Percentiles rank a stretch among this genome's conserved stretches.
These are phyloP conservation scores for Notocelia uddmanniana DNA, from an alignment of 2,888 invertebrate species.

Conservation along the genomic window DNA sequence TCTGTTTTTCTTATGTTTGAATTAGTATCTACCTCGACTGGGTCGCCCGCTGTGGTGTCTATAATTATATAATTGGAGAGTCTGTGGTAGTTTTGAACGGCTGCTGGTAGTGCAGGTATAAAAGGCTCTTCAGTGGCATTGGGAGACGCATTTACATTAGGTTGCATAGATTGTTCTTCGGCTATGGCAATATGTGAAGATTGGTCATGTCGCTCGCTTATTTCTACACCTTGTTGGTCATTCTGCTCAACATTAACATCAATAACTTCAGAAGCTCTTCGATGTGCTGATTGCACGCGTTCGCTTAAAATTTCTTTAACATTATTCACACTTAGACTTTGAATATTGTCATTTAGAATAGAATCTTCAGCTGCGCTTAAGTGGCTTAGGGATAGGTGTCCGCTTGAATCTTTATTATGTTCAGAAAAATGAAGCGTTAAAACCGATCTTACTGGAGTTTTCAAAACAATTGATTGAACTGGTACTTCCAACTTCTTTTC, in stretches of 20 bases:
- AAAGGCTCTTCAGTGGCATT: background rate
- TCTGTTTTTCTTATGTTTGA: too few relatives aligned
- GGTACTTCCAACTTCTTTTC: background rate
- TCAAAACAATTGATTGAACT: background rate
- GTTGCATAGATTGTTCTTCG: background rate
- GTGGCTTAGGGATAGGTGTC: background rate
- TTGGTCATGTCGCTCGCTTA: background rate
- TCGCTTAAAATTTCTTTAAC: background rate
- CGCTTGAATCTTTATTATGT: too few relatives aligned
- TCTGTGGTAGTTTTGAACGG: background rate
- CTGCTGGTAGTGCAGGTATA: background rate
- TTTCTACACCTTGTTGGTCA: background rate
- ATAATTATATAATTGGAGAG: background rate
- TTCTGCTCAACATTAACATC: background rate
- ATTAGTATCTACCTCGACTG: too few relatives aligned
- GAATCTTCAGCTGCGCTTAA: constrained; percentile 1
- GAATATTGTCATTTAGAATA: background rate
- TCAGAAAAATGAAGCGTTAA: background rate
- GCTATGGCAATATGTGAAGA: too few relatives aligned
- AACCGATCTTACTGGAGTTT: background rate
- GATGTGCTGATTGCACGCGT: background rate
- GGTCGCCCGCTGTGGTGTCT: background rate
- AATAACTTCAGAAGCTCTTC: background rate
- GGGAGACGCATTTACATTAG: background rate
- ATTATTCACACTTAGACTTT: background rate